Evolutionary conservation across 2,888 invertebrate species (phyloP), one percentile per base, ranked within the genome.

Genomic region (Stenotaenia linearis): DNA sequence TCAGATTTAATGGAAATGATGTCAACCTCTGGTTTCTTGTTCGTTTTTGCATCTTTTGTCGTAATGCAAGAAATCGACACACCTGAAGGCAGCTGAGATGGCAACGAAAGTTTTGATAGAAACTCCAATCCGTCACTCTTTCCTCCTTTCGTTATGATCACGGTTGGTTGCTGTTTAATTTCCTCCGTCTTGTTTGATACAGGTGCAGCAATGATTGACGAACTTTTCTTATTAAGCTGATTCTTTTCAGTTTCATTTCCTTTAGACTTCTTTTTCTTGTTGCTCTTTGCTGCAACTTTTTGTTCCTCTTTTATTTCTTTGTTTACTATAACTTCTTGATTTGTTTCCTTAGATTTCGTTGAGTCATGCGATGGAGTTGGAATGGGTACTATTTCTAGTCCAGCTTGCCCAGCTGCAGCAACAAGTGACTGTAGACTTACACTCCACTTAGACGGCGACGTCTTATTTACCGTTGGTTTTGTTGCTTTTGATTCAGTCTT

Each of bases 331-430:
- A 15, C 61, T 1, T 25, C 69, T 69, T 45, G 4, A 45, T 5
- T 15, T 15, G 45, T 45, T 45, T 69, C 69, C 25, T 69, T 28
- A 6, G 25, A n/a, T 69, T 25, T 69, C 69, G 23, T 69, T 1
- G 69, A 10, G 28, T 69, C 69, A 7, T n/a, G 7, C 6, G 40
- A 1, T 30, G 78, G 61, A 1, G 77, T 45, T 28, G 78, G 61
- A 32, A 78, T 30, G 28, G 78, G 78, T 21, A 78, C 78, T 56
- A 78, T 78, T 61, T 78, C 78, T 30, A 78, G 32, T 18, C 78
- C 78, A 10, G 61, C 78, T 37, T 78, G 78, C 5, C 78, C 78
- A n/a, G 78, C 78, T 7, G 78, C 78, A 15, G 78, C 78, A 56
- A 78, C 61, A 9, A 78, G 37, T 2, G 78, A 78, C 61, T 78